Evolutionary conservation across 2,113 vertebrate species (phyloP), one percentile per base, ranked within the genome.

Genomic region (Lepisosteus oculatus): DNA sequence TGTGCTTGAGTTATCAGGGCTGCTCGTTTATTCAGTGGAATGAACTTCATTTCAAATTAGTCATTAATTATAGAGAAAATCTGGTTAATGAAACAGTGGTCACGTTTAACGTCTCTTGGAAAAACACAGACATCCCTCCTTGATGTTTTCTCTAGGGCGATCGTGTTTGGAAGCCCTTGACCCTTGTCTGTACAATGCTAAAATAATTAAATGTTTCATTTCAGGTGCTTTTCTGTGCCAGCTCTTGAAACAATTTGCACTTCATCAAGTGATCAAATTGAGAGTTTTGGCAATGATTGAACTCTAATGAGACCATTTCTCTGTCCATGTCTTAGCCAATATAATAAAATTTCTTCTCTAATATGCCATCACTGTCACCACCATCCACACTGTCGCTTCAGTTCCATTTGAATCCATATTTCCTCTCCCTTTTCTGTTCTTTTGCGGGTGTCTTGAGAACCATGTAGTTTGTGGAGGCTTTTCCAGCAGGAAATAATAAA

Each of bases 191-290:
- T 51, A 51, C 9, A 51, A 51, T 51, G 9, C 5, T 51, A 51
- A 51, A 51, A 51, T 9, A 51, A 51, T 51, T 29, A 51, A 51
- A 51, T 51, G 47, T 9, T 51, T 51, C 5, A 51, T 51, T 51
- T 51, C 9, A 5, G 9, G 9, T 72, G 8, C 17, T 55, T 15
- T 55, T 45, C 3, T 14, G 13, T 67, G 65, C 15, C 65, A 67
- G 8, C 42, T 8, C n/a, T 15, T 67, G 65, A 6, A 67, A 67
- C 61, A 71, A 43, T 71, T 43, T 64, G 47, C 63, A 69, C 70
- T 76, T 76, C 44, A 72, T 72, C 59, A 69, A 47, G 61, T 62
- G 68, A 14, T 43, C 17, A 72, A 63, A 63, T 43, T 51, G 47
- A 5, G 9, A 43, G 54, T 65, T 65, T 72, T 72, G 29, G 68